Evolutionary conservation across 2,797 vertebrate genomes (phyloP), one percentile per base, ranked within the genome.

Genomic region (Zalophus californianus): DNA sequence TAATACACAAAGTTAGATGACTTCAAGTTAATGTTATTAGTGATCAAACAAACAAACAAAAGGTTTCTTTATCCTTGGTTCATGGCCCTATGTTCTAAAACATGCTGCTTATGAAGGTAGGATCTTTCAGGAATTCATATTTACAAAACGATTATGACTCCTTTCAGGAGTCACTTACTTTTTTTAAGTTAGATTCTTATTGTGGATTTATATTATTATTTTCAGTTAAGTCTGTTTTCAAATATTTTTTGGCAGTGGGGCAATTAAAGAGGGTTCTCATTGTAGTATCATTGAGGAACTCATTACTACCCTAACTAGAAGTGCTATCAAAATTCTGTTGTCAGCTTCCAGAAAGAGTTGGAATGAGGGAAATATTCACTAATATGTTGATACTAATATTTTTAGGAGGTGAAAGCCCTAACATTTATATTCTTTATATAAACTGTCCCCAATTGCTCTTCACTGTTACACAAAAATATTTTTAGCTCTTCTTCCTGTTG

Each of bases 391-490:
- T 68, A 83, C 21, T n/a, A 95, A 90, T 87, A 91, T 41, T 95
- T 91, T 95, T 38, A 91, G 62, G 92, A 94, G 50, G 52, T 54
- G 38, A 91, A 96, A 84, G 12, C 11, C 27, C 52, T 85, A 94
- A 80, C 56, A 96, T 89, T 94, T 9, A 68, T 95, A 96, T 95
- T 82, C 6, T 78, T 95, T 50, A 96, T 52, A 91, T 56, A 78
- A 95, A 70, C 27, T 68, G 70, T 66, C n/a, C 73, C 16, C 7
- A 56, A 32, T 64, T 83, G 38, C 5, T 72, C 5, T 83, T 87
- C 14, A 72, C 44, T 95, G 25, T 93, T 92, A 35, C 35, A 96
- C 29, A 18, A 94, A 92, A 92, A 95, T 84, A 93, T 29, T 97
- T 83, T 60, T 23, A 90, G 44, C 27, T 97, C 32, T 95, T 70